Evolutionary conservation across 2,113 vertebrate genomes (phyloP), one percentile per base, ranked within the genome.

Genomic region (Hylia prasina): DNA sequence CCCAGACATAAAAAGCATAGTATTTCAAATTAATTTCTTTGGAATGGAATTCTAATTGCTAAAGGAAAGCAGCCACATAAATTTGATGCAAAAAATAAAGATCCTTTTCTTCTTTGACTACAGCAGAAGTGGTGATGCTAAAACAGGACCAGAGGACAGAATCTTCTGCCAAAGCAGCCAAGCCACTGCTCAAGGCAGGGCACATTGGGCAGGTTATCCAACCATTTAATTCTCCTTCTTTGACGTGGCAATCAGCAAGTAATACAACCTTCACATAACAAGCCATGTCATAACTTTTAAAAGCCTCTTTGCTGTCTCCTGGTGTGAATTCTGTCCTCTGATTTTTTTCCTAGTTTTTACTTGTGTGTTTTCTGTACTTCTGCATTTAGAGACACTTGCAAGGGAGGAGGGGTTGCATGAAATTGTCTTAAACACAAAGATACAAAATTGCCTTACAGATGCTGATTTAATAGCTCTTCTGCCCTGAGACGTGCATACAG

Each of bases 171-270:
- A 66, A 63, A 77, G 53, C 88, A 90, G 39, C n/a, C 1, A 11
- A 64, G 44, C 11, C 35, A 18, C 30, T 45, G 42, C 31, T 83
- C n/a, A 69, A 83, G 30, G 58, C 82, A 66, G 64, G 54, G 40
- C 0, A 2, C 27, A 18, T 3, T 50, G n/a, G 28, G 27, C 24
- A 35, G 27, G 5, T 70, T 81, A 44, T n/a, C 15, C 0, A 4
- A 51, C 22, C 56, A 7, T 82, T 80, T 42, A 0, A 0, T 69
- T 73, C 73, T 83, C 23, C 18, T 86, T 72, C 86, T 44, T 58
- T 79, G 45, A 33, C 12, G 5, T 61, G 54, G 12, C 51, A 73
- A 15, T 86, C n/a, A 44, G 24, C 53, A 45, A 50, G 24, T 40
- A 40, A 40, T 30, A 25, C 33, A 51, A 2, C 7, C 15, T 15